Percentiles rank a stretch among this genome's conserved stretches.
phyloP scores from a whole-genome alignment of 2,888 invertebrate genomes.

The Penaeus monodon region DNA sequence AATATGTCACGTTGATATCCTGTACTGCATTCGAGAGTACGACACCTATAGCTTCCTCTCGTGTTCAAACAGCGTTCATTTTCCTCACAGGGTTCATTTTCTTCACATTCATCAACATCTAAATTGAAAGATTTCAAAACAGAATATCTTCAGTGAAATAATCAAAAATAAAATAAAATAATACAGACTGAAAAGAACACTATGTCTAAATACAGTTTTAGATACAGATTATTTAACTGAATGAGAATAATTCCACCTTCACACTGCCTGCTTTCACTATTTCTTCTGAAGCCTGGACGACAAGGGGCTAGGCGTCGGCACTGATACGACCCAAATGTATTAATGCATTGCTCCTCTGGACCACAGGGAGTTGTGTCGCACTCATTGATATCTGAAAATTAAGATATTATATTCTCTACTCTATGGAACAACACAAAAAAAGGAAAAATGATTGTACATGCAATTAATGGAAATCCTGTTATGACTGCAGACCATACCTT shows the following conservation, averaged over 20 bases:
- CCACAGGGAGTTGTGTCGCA: slow-evolving; percentile 42
- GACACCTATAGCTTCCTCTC: slow-evolving; percentile 78
- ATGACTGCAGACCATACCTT: no score
- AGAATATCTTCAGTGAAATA: neutral
- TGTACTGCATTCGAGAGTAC: slow-evolving; percentile 72
- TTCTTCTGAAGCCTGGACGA: slow-evolving; percentile 33
- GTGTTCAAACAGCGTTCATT: slow-evolving; percentile 80
- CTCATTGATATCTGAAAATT: slow-evolving; percentile 38
- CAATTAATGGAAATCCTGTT: no score
- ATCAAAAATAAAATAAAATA: no score
- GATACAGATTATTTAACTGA: neutral
- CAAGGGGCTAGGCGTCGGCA: slow-evolving; percentile 33
- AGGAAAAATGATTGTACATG: no score
- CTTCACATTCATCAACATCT: slow-evolving; percentile 80
- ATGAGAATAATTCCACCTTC: slow-evolving; percentile 24
- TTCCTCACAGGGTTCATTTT: slow-evolving; percentile 70
- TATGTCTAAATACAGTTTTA: neutral
- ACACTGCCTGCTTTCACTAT: slow-evolving; percentile 29
- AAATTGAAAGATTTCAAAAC: slow-evolving; percentile 11
- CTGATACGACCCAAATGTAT: slow-evolving; percentile 37
- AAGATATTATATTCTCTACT: no score
- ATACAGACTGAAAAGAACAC: no score
- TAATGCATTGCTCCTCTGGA: slow-evolving; percentile 34
- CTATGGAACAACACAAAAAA: no score
- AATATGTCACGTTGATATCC: slow-evolving; percentile 74